These are phyloP conservation scores for Cynocephalus volans DNA, from an alignment of 2,113 vertebrate genomes.

Conservation along the genomic window DNA sequence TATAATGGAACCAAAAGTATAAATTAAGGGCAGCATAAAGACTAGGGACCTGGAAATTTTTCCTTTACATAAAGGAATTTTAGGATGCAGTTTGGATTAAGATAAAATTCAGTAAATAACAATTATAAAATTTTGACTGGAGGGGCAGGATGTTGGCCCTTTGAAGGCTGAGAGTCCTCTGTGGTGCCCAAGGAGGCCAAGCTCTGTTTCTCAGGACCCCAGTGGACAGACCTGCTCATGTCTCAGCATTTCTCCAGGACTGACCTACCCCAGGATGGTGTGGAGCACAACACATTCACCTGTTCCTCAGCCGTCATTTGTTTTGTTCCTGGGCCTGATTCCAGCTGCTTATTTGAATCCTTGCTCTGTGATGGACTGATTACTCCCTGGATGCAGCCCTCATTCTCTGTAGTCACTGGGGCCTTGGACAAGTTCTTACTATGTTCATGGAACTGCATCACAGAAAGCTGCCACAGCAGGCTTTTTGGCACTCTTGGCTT, in stretches of 20 bases:
- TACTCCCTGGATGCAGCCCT: too few species aligned
- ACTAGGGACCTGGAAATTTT: too few species aligned
- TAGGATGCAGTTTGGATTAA: too few species aligned
- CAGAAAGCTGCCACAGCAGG: slow-evolving; percentile 91
- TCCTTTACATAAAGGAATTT: too few species aligned
- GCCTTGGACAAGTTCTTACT: slow-evolving; percentile 96
- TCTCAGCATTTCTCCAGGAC: slow-evolving; percentile 84
- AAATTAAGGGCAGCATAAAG: too few species aligned
- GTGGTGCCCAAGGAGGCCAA: slow-evolving; percentile 26
- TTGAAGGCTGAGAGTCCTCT: too few species aligned
- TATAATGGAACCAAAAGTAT: too few species aligned
- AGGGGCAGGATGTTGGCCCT: too few species aligned
- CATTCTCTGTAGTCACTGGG: slow-evolving; percentile 85
- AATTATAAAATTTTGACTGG: too few species aligned
- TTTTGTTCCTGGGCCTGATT: slow-evolving; percentile 8
- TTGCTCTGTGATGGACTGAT: too few species aligned
- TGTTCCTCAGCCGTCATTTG: slow-evolving; percentile 87
- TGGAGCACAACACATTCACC: slow-evolving; percentile 88
- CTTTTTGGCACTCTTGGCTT: slow-evolving; percentile 92
- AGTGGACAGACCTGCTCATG: slow-evolving; percentile 87
- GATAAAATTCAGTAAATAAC: too few species aligned
- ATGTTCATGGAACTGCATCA: slow-evolving; percentile 92
- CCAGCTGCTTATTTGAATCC: too few species aligned
- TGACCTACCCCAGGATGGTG: slow-evolving; percentile 75
- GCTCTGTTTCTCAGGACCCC: slow-evolving; percentile 88